These are phyloP conservation scores for Tortrix viridana DNA, from an alignment of 2,888 invertebrate species.

Conservation along the genomic window DNA sequence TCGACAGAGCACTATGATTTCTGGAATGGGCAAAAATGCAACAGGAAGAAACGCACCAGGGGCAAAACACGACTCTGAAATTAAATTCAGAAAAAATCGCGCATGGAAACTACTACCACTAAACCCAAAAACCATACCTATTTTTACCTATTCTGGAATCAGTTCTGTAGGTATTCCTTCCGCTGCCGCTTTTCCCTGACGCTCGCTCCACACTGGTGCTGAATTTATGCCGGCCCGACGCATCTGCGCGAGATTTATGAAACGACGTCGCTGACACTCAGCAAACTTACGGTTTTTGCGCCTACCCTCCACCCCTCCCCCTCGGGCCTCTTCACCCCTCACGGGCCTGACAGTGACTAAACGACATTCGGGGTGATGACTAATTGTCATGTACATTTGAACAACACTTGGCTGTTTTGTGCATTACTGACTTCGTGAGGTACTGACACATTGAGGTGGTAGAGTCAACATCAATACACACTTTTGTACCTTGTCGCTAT, in stretches of 20 bases:
- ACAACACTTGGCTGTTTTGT: conserved; percentile 27
- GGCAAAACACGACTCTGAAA: no score
- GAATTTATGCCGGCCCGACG: conserved; percentile 53
- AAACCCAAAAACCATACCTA: no score
- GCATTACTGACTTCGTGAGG: no score
- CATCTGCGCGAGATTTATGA: conserved; percentile 70
- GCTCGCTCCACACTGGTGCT: conserved; percentile 27
- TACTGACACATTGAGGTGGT: no score
- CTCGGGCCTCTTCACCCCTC: no score
- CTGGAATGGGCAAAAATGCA: no score
- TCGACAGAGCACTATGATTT: no score
- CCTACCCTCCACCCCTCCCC: conserved; percentile 27
- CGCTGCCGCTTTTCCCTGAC: conserved; percentile 23
- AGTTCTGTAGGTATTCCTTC: not conserved
- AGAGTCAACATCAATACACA: no score
- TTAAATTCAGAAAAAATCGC: no score
- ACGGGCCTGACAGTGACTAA: conserved; percentile 31
- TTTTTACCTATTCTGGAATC: not conserved
- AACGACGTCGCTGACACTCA: conserved; percentile 55
- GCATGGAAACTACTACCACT: no score
- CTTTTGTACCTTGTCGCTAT: no score
- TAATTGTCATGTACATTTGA: conserved; percentile 34
- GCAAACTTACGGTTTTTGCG: conserved; percentile 54
- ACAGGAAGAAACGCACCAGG: no score
- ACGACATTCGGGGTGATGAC: conserved; percentile 31